Evolutionary conservation across 2,797 vertebrate species (phyloP).

Genomic region (Galaxias olidus): DNA sequence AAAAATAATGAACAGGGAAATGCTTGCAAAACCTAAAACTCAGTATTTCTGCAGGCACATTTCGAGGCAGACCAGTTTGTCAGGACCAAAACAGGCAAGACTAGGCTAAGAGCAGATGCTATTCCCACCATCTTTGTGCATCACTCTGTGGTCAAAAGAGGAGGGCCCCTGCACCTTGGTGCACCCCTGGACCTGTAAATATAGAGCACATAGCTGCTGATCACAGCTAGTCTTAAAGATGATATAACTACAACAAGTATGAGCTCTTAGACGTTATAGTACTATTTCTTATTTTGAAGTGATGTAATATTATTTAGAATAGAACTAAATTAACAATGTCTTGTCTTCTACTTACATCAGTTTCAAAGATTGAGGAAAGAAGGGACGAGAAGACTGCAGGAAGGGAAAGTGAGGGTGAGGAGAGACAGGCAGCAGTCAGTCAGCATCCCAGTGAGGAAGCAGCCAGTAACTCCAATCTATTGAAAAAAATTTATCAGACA

Average conservation of each 20-base stretch:
- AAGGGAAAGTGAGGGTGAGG: too few relatives aligned
- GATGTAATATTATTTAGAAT: too few relatives aligned
- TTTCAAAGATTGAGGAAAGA: constrained; percentile 8
- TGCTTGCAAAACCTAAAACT: background rate
- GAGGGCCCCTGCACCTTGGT: constrained; percentile 9
- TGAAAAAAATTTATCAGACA: too few relatives aligned
- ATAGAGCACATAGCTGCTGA: too few relatives aligned
- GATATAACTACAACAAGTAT: constrained; percentile 18
- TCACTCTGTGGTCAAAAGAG: constrained; percentile 16
- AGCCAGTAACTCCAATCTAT: too few relatives aligned
- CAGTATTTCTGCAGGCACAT: constrained; percentile 22
- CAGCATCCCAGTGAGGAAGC: background rate
- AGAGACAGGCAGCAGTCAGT: background rate
- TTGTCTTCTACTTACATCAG: constrained; percentile 7
- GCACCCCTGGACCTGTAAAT: constrained; percentile 22
- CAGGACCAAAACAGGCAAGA: too few relatives aligned
- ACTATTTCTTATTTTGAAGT: constrained; percentile 6
- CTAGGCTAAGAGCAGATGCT: too few relatives aligned
- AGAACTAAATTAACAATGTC: background rate
- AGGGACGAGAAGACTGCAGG: background rate
- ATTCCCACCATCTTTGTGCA: constrained; percentile 28
- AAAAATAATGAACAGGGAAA: background rate
- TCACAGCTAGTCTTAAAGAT: constrained; percentile 21
- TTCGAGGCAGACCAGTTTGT: too few relatives aligned
- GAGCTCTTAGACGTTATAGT: constrained; percentile 1